Conservation (phyloP, 1,140 invertebrate genomes). For the Limonius californicus region DNA sequence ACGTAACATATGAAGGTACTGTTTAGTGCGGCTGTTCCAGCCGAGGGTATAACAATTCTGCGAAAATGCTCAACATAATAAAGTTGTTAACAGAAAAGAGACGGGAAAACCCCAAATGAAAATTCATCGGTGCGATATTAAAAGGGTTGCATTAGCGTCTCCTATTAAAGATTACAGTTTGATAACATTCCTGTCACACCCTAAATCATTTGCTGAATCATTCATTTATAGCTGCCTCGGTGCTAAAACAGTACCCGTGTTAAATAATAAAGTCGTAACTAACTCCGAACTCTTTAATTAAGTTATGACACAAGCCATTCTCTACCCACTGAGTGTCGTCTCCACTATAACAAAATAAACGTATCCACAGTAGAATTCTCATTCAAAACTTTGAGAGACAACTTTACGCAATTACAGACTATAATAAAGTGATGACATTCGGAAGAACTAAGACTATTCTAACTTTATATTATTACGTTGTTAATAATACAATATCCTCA, state of each 20-base stretch:
- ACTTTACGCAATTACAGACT: neutral
- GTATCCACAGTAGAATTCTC: neutral
- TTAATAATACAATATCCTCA: neutral
- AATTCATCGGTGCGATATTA: neutral
- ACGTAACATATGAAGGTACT: neutral
- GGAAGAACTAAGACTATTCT: neutral
- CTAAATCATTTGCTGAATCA: too few relatives aligned
- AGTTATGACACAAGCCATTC: neutral
- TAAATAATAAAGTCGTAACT: neutral
- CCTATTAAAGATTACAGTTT: neutral
- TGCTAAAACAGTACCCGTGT: neutral
- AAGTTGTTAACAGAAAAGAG: too few relatives aligned
- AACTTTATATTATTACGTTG: too few relatives aligned
- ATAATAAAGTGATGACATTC: slow-evolving; percentile 1
- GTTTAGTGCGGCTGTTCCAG: too few relatives aligned
- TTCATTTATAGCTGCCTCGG: too few relatives aligned
- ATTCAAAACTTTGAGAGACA: neutral
- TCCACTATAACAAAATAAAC: neutral
- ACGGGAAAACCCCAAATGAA: too few relatives aligned
- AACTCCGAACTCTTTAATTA: neutral
- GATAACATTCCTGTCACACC: neutral
- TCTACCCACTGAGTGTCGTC: neutral
- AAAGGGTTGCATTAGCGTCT: neutral
- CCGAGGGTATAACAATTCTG: too few relatives aligned
- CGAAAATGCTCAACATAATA: too few relatives aligned